Evolutionary conservation across 2,797 vertebrate species (phyloP), one percentile per base, ranked within the genome.

Genomic region (Acrossocheilus wenchowensis): DNA sequence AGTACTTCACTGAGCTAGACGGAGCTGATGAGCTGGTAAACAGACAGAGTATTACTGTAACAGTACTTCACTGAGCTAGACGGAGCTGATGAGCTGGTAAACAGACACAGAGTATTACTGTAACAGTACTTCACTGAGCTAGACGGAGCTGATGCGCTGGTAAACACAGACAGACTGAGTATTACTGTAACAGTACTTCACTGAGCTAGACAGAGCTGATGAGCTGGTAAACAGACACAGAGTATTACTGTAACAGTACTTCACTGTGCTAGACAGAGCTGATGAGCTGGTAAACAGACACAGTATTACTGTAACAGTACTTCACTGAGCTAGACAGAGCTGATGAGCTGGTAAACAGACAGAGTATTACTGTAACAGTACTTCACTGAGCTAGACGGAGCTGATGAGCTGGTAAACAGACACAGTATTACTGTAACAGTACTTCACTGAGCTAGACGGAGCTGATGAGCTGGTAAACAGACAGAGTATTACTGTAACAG

Each of bases 151-250:
- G 39, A 41, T 41, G 39, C 6, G 0, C 39, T 1, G 39, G 39
- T 41, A 41, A 41, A 41, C 39, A 41, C 39, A 41, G 2, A 30
- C 30, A 26, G 26, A 30, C 30, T 1, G 39, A 41, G 39, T 41
- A 41, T 41, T 41, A 41, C 6, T 41, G 39, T 41, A 48, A 14
- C 94, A 92, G 3, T 87, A 90, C 78, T 21, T 94, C 54, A 92
- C 95, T 10, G 97, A 97, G 50, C 95, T 98, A 15, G 97, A 98
- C 82, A 96, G 95, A 87, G 97, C 97, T 74, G 97, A 97, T 90
- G 97, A 97, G 45, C 92, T 96, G 96, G 95, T 96, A 87, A 64
- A 45, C 43, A 45, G 10, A 11, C 2, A 45, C 43, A 11, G 10
- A 45, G 43, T 12, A 45, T 45, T 45, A 45, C 0, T 45, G 43